phyloP scores from a whole-genome alignment of 2,797 vertebrate species.

The Monodelphis domestica region DNA sequence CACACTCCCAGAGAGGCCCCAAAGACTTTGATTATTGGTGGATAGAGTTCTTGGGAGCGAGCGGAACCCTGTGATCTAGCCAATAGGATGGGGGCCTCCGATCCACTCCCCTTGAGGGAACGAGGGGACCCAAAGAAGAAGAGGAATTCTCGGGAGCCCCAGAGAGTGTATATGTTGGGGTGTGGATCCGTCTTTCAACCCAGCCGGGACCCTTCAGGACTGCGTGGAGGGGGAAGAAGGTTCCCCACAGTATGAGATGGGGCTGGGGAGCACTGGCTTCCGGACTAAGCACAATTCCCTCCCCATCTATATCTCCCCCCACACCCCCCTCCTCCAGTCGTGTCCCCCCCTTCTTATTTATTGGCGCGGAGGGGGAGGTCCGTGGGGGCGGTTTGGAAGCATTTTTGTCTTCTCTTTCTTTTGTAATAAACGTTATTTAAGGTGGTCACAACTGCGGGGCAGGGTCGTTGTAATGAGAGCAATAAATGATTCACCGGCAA shows the following conservation, averaged over 20 bases:
- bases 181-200: constrained; percentile 66
- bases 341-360: constrained; percentile 77
- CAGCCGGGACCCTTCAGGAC: constrained; percentile 67
- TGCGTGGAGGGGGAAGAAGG: constrained; percentile 70
- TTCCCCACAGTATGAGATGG: constrained; percentile 36
- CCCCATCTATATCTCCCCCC: constrained; percentile 55
- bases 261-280: not conserved
- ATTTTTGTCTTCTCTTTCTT: constrained; percentile 74
- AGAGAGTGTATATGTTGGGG: not conserved
- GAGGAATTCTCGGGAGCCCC: not conserved
- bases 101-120: not conserved
- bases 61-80: constrained; percentile 29
- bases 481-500: not conserved
- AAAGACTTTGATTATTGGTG: constrained; percentile 41
- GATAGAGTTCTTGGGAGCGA: constrained; percentile 21
- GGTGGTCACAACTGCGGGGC: constrained; percentile 72
- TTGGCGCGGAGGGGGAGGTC: constrained; percentile 69
- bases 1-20: constrained; percentile 61
- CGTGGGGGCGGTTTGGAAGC: constrained; percentile 66
- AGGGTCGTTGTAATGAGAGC: not conserved
- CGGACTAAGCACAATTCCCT: constrained; percentile 56
- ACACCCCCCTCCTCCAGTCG: constrained; percentile 51
- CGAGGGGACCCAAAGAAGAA: not conserved
- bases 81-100: constrained; percentile 47
- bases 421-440: constrained; percentile 83